Evolutionary conservation across 2,113 vertebrate species (phyloP).

Genomic region (Salminus brasiliensis): DNA sequence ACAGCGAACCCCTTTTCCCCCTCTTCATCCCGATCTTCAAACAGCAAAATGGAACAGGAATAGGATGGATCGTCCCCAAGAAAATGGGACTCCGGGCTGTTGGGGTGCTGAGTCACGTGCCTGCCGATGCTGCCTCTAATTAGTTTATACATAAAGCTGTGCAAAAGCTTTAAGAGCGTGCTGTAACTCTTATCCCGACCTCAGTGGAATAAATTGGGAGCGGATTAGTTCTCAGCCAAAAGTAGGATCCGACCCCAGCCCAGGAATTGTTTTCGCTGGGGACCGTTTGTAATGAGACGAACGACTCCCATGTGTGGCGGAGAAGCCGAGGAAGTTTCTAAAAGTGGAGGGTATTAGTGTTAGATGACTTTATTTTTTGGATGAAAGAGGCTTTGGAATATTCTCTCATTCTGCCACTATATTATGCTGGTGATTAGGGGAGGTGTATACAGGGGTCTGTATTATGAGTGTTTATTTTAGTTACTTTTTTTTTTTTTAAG

Average conservation of each 20-base stretch:
- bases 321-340: neutral
- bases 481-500: no score
- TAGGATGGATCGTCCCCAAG: slow-evolving; percentile 50
- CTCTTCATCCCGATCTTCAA: slow-evolving; percentile 1
- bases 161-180: slow-evolving; percentile 62
- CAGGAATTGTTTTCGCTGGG: neutral
- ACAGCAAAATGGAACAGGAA: slow-evolving; percentile 51
- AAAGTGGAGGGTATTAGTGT: neutral
- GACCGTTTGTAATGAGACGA: neutral
- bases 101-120: slow-evolving; percentile 54
- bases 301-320: neutral
- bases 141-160: slow-evolving; percentile 70
- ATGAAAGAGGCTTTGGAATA: neutral
- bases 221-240: slow-evolving; percentile 64
- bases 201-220: slow-evolving; percentile 71
- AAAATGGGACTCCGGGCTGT: slow-evolving; percentile 57
- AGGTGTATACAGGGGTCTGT: neutral
- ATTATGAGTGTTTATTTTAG: neutral
- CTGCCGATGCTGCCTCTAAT: slow-evolving; percentile 61
- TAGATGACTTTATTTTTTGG: neutral
- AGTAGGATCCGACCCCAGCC: neutral
- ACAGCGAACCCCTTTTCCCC: slow-evolving; percentile 7
- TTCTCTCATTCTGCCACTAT: neutral
- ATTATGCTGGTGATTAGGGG: neutral
- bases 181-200: slow-evolving; percentile 64